phyloP scores from a whole-genome alignment of 2,888 invertebrate species.

The Conus canariensis region DNA sequence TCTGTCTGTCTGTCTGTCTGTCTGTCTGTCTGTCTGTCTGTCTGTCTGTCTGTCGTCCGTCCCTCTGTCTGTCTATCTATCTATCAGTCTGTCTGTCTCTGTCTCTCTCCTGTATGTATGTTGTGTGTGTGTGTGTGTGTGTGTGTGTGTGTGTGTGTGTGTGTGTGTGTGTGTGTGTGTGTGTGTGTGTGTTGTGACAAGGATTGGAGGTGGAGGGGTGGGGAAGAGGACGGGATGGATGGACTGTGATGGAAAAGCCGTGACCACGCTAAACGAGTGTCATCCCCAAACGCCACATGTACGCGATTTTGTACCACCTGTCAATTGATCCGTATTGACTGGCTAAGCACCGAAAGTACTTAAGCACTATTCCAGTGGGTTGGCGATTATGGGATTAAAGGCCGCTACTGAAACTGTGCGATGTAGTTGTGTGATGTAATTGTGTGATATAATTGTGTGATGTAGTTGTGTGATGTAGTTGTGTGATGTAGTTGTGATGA shows the following conservation, averaged over 20 bases:
- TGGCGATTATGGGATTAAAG: too few relatives aligned
- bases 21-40: not conserved
- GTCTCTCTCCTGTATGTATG: not conserved
- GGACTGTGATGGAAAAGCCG: too few relatives aligned
- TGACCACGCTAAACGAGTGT: too few relatives aligned
- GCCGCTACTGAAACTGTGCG: too few relatives aligned
- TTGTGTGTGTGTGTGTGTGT: constrained; percentile 14
- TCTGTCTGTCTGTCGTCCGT: not conserved
- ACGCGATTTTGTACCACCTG: too few relatives aligned
- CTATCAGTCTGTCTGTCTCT: not conserved
- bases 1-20: not conserved
- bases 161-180: constrained; percentile 6
- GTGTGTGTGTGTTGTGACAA: not conserved
- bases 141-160: not conserved
- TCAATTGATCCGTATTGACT: too few relatives aligned
- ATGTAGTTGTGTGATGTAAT: too few relatives aligned
- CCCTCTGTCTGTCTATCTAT: not conserved
- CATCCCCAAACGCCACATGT: too few relatives aligned
- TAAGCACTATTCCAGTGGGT: too few relatives aligned
- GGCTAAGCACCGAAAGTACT: too few relatives aligned
- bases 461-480: not conserved
- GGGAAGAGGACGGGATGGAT: too few relatives aligned
- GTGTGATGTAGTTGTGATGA: not conserved
- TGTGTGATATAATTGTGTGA: too few relatives aligned
- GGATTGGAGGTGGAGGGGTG: not conserved